phyloP scores from a whole-genome alignment of 2,797 vertebrate genomes.

The Phrynocephalus guinanensis region DNA sequence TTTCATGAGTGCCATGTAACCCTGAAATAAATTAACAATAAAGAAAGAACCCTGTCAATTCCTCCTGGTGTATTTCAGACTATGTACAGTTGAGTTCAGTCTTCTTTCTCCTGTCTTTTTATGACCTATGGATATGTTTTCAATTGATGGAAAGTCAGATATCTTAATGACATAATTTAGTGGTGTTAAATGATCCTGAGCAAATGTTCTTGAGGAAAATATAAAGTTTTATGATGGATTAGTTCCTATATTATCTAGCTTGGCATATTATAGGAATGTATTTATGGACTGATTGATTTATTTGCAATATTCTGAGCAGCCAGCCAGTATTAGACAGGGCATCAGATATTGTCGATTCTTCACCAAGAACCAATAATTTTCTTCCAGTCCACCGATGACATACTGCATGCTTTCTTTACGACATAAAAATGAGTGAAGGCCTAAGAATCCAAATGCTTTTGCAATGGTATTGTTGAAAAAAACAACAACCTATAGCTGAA shows the following conservation, averaged over 20 bases:
- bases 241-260: neutral
- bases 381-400: neutral
- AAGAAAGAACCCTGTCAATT: neutral
- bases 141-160: too few relatives aligned
- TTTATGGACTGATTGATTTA: too few relatives aligned
- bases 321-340: neutral
- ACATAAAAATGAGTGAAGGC: neutral
- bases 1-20: constrained; percentile 97
- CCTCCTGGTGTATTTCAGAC: neutral
- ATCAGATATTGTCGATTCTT: neutral
- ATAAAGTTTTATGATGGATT: neutral
- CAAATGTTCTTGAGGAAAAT: neutral
- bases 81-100: neutral
- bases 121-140: neutral
- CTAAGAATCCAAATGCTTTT: neutral
- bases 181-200: neutral
- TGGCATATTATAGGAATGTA: too few relatives aligned
- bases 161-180: neutral
- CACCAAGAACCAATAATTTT: neutral
- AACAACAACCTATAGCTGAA: too few relatives aligned
- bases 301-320: neutral
- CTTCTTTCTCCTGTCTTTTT: neutral
- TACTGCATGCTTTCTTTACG: neutral
- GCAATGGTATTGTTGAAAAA: neutral
- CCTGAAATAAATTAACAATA: constrained; percentile 77